Conservation (phyloP, 2,797 vertebrate species). For the Catamblyrhynchus diadema region DNA sequence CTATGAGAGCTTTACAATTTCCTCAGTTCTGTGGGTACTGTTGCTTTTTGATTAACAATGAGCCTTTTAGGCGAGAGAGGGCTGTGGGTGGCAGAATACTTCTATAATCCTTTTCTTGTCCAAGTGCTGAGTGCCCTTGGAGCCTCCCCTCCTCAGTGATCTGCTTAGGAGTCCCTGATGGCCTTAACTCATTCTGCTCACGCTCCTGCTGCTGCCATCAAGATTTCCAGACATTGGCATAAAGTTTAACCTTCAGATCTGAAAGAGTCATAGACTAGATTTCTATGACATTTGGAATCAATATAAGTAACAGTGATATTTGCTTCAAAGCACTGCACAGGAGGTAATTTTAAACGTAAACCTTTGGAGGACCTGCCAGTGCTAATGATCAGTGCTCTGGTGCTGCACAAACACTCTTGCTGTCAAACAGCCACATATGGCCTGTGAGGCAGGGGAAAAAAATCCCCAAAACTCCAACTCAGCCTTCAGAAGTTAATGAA, state of each 20-base stretch:
- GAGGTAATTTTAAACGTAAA: not conserved
- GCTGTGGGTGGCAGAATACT: not conserved
- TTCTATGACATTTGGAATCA: slow-evolving; percentile 13
- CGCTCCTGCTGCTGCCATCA: not conserved
- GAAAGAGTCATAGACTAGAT: not conserved
- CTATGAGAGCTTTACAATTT: not conserved
- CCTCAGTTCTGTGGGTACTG: not conserved
- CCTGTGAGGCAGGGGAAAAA: not conserved
- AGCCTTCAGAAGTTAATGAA: not conserved
- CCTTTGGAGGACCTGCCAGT: not conserved
- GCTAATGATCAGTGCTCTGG: not conserved
- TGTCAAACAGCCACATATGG: not conserved
- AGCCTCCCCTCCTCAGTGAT: not conserved
- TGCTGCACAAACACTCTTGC: not conserved
- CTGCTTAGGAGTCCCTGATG: not conserved
- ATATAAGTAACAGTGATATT: not conserved
- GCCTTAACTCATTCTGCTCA: slow-evolving; percentile 37
- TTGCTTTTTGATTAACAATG: not conserved
- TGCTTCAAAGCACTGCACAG: not conserved
- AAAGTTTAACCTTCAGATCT: slow-evolving; percentile 50
- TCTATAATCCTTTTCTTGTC: not conserved
- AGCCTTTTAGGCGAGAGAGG: slow-evolving; percentile 7
- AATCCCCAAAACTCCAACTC: not conserved
- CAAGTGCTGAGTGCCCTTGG: not conserved
- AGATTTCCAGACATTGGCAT: slow-evolving; percentile 17